Evolutionary conservation across 1,140 invertebrate species (phyloP), one percentile per base, ranked within the genome.

Genomic region (Meteorus sp.): DNA sequence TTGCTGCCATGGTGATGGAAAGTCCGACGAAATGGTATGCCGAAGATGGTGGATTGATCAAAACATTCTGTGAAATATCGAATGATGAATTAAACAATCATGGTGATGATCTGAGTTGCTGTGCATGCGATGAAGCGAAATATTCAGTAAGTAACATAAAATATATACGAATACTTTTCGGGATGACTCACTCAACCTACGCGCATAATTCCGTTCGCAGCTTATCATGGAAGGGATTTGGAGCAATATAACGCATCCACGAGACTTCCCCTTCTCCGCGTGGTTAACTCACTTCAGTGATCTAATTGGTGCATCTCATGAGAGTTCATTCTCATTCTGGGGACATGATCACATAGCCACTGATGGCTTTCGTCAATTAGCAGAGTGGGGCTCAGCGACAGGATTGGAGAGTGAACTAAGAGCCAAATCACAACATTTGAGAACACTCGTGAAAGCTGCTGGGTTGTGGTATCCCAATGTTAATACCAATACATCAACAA

Each of bases 221-320:
- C 77, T 94, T 72, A 87, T 90, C 33, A 97, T 99, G 77, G 89
- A 98, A 80, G 97, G 97, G 0, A 85, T 97, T 15, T 99, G 98
- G 98, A 96, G 95, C 0, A 87, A 92, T 54, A 84, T 89, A 68
- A 98, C 95, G 0, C 98, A 99, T 78, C 97, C 97, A 0, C 98
- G 95, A 80, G 93, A 98, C 74, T 99, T 93, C 79, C 98, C 97
- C 3, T 87, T 89, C 64, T 88, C 90, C 8, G 72, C 86, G 15
- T 95, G 92, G 89, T 79, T 98, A 61, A 95, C 96, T 0, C 97
- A 99, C 77, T 99, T 99, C 81, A 98, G 95, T 8, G 97, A 99
- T 78, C 85, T 99, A 20, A 93, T 99, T 63, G 98, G 97, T 0
- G 97, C 95, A 4, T 92, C 93, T 0, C 98, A 99, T 72, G 89